Percentiles rank a stretch among this genome's conserved stretches.
Evolutionary conservation across 2,888 invertebrate species (phyloP).

Genomic region (Acronicta alni): DNA sequence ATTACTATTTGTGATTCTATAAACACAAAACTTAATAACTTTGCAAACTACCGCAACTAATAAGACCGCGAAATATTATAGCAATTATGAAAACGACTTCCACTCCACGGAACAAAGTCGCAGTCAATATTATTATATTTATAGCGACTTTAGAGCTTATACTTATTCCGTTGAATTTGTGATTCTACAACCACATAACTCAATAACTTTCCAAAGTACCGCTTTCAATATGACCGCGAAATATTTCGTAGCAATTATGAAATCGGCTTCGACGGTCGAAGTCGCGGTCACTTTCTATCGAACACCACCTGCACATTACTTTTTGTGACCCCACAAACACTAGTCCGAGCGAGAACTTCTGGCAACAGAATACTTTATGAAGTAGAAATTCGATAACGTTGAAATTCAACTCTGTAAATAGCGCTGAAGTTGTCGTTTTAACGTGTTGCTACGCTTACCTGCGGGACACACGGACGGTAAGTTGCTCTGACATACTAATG

Average conservation of each 20-base stretch:
- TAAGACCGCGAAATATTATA: slow-evolving; percentile 3
- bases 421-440: slow-evolving; percentile 63
- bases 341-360: slow-evolving; percentile 33
- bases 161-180: no score
- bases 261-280: slow-evolving; percentile 4
- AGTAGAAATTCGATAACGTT: slow-evolving; percentile 75
- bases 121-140: not conserved
- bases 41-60: no score
- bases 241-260: slow-evolving; percentile 12
- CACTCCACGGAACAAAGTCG: not conserved
- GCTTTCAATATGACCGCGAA: not conserved
- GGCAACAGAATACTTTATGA: slow-evolving; percentile 70
- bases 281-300: not conserved
- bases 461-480: slow-evolving; percentile 46
- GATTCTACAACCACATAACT: not conserved
- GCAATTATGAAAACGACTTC: slow-evolving; percentile 9
- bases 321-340: slow-evolving; percentile 36
- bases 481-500: slow-evolving; percentile 3
- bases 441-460: slow-evolving; percentile 55
- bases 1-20: no score
- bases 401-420: slow-evolving; percentile 72
- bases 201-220: slow-evolving; percentile 1
- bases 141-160: no score
- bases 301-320: slow-evolving; percentile 8
- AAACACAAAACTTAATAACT: no score